A percentile compares a stretch with the other conserved stretches of the same genome.
Evolutionary conservation across 1,140 invertebrate genomes (phyloP).

Genomic region (Antheraea pernyi): DNA sequence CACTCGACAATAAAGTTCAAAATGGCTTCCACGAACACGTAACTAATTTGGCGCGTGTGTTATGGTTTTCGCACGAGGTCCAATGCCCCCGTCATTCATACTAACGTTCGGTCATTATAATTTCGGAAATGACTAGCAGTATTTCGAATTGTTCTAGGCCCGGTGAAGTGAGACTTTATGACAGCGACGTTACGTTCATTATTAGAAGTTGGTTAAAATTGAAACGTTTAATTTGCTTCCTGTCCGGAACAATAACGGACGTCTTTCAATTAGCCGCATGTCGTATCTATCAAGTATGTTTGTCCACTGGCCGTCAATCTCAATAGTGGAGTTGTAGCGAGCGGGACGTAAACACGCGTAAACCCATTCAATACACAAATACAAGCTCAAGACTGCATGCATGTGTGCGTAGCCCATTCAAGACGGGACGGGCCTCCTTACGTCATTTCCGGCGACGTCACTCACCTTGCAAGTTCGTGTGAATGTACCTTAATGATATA

Average conservation of each 20-base stretch:
- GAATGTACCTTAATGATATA: slow-evolving; percentile 47
- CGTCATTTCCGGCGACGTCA: slow-evolving; percentile 71
- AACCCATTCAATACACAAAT: slow-evolving; percentile 62
- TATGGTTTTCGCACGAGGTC: slow-evolving; percentile 72
- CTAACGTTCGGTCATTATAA: slow-evolving; percentile 69
- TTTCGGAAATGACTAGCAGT: slow-evolving; percentile 75
- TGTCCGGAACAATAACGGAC: slow-evolving; percentile 47
- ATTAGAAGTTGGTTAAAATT: slow-evolving; percentile 44
- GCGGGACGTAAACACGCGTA: slow-evolving; percentile 60
- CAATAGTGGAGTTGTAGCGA: slow-evolving; percentile 45
- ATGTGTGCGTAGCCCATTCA: slow-evolving; percentile 66
- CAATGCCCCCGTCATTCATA: slow-evolving; percentile 71
- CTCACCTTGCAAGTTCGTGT: slow-evolving; percentile 65
- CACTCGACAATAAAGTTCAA: slow-evolving; percentile 37
- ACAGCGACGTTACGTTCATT: slow-evolving; percentile 54
- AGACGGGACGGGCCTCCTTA: slow-evolving; percentile 59
- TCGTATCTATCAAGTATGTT: slow-evolving; percentile 48
- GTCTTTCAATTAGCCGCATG: slow-evolving; percentile 58
- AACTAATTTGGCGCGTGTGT: slow-evolving; percentile 42
- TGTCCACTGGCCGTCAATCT: slow-evolving; percentile 63
- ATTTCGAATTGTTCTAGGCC: slow-evolving; percentile 65
- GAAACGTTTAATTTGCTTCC: slow-evolving; percentile 54
- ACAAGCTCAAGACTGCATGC: slow-evolving; percentile 24
- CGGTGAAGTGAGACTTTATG: slow-evolving; percentile 67
- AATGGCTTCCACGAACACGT: slow-evolving; percentile 27